These are phyloP conservation scores for Pseudomyrmex gracilis DNA, from an alignment of 1,140 invertebrate genomes.

Conservation along the genomic window DNA sequence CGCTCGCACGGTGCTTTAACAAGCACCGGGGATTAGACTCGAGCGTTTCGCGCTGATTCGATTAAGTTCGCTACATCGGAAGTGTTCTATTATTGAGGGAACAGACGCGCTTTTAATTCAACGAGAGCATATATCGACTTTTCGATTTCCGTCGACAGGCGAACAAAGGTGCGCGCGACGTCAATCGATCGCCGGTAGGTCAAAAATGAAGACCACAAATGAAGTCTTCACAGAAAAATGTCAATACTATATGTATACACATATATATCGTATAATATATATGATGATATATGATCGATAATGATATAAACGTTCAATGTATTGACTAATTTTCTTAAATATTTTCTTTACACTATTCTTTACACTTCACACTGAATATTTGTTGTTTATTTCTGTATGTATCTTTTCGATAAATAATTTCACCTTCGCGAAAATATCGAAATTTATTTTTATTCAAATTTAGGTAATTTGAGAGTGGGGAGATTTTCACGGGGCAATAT, in stretches of 20 bases:
- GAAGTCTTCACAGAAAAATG: slow-evolving; percentile 6
- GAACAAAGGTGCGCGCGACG: background rate
- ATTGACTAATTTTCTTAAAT: background rate
- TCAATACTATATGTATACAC: background rate
- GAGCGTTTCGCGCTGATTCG: slow-evolving; percentile 54
- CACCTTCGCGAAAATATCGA: too few relatives aligned
- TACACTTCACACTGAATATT: background rate
- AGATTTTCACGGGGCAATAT: too few relatives aligned
- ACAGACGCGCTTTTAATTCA: slow-evolving; percentile 36
- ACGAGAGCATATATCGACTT: slow-evolving; percentile 27
- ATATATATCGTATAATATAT: too few relatives aligned
- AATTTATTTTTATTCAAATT: too few relatives aligned
- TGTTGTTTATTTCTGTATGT: background rate
- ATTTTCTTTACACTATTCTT: background rate
- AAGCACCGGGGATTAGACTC: slow-evolving; percentile 32
- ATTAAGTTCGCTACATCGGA: slow-evolving; percentile 53
- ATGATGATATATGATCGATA: too few relatives aligned
- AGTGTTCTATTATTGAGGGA: slow-evolving; percentile 35
- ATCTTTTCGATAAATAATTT: background rate
- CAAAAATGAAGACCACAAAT: slow-evolving; percentile 3
- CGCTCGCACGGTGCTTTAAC: slow-evolving; percentile 34
- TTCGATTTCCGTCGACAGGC: slow-evolving; percentile 18
- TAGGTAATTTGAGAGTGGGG: too few relatives aligned
- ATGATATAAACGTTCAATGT: background rate
- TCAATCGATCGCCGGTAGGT: slow-evolving; percentile 7